Percentiles rank a stretch among this genome's conserved stretches.
phyloP scores from a whole-genome alignment of 2,797 vertebrate genomes.

The Diplodus puntazzo region DNA sequence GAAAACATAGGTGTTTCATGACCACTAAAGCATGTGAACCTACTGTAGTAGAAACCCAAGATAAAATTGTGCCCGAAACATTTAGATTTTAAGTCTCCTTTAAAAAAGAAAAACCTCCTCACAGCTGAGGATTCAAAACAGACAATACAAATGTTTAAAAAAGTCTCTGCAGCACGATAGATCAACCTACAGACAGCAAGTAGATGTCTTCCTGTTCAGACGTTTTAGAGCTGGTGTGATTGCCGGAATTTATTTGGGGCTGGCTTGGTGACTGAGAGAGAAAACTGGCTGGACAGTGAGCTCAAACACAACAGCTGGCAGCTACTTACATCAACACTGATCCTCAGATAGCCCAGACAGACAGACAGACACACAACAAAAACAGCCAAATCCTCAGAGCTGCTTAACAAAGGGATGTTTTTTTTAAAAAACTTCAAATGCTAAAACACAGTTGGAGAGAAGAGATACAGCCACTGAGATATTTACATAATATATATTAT shows the following conservation, averaged over 20 bases:
- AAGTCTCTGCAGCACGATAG: constrained; percentile 8
- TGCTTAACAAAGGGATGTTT: constrained; percentile 49
- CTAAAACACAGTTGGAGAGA: constrained; percentile 29
- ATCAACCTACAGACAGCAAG: constrained; percentile 12
- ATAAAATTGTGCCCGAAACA: not conserved
- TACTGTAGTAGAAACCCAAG: no score
- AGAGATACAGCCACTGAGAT: constrained; percentile 40
- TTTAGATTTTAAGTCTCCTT: no score
- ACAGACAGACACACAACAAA: constrained; percentile 37
- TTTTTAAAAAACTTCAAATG: constrained; percentile 44
- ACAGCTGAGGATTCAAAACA: constrained; percentile 8
- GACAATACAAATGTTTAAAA: not conserved
- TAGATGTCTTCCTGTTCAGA: constrained; percentile 22
- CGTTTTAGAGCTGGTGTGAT: constrained; percentile 34
- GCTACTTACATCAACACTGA: constrained; percentile 48
- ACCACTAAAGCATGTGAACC: no score
- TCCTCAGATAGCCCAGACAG: constrained; percentile 31
- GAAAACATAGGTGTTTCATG: no score
- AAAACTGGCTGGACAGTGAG: constrained; percentile 29
- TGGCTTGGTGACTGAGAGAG: constrained; percentile 25
- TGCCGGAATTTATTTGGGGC: constrained; percentile 42
- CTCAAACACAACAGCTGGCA: constrained; percentile 53
- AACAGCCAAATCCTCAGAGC: constrained; percentile 40
- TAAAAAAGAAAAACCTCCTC: not conserved
- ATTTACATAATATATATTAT: constrained; percentile 52